Base-by-base conservation (phyloP, 2,113 vertebrate species). In the Gobiocypris rarus region DNA sequence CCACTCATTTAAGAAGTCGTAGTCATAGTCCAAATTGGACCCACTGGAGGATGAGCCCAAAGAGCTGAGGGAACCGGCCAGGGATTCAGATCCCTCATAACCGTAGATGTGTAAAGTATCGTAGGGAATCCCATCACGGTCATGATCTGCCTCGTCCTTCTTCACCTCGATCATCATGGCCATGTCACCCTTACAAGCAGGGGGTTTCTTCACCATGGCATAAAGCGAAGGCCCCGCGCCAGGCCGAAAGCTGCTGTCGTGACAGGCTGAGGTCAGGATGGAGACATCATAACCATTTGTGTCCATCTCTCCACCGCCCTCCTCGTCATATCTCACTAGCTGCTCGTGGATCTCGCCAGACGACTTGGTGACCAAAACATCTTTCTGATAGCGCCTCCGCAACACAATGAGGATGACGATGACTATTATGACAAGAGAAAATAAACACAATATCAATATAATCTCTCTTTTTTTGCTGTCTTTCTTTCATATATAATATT, bases 241-340 rank as follows among this genome's bases (percentile, higher is more conserved):
- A 0, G 90, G 93, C 26, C 90, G 89, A 41, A 95, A 48, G 3
- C 93, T 90, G 0, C 94, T 93, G 0, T 95, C 95, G 1, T 91
- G 90, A 58, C 95, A 94, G 2, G 92, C 97, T 0, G 97, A 98
- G 65, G 96, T 95, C 86, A 99, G 95, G 89, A 99, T 96, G 0
- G 97, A 97, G 28, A 98, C 97, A 0, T 99, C 98, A 0, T 98
- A 99, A 87, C 97, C 96, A 43, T 96, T 97, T 59, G 98, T 99
- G 91, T 99, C 98, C 98, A 99, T 99, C 92, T 99, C 98, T 0
- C 98, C 98, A 0, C 98, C 98, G 0, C 98, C 98, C 90, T 99
- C 98, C 88, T 99, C 98, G 0, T 99, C 97, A 0, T 99, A 99
- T 3, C 94, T 96, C 82, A 99, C 97, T 82, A 99, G 94, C 93